Evolutionary conservation across 2,797 vertebrate genomes (phyloP).

Genomic region (Amblyraja radiata): DNA sequence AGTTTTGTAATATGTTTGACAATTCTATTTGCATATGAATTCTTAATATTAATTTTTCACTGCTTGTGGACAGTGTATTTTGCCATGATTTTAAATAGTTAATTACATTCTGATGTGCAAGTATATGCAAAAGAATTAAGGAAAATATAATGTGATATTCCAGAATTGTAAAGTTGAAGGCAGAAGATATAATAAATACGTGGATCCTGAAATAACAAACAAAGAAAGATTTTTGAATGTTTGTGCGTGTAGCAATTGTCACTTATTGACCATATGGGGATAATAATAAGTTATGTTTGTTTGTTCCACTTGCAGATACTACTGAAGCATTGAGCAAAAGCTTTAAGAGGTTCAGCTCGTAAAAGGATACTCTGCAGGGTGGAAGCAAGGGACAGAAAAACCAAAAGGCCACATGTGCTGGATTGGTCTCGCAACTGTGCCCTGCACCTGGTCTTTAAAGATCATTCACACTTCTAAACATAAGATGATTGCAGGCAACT

Average conservation of each 20-base stretch:
- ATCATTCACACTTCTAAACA: too few relatives aligned
- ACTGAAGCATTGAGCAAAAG: neutral
- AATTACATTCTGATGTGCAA: neutral
- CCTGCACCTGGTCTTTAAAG: neutral
- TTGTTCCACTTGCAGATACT: neutral
- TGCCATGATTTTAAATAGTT: neutral
- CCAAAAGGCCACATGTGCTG: neutral
- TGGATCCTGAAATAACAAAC: neutral
- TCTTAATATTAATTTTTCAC: neutral
- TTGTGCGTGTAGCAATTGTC: neutral
- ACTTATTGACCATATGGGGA: neutral
- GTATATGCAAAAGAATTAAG: neutral
- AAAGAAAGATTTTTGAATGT: neutral
- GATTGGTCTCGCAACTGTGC: neutral
- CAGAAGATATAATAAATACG: neutral
- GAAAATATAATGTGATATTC: neutral
- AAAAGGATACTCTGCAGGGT: neutral
- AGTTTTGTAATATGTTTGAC: neutral
- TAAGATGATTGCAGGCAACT: too few relatives aligned
- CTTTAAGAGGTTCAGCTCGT: neutral
- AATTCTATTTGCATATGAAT: neutral
- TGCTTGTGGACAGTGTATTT: neutral
- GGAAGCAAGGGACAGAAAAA: neutral
- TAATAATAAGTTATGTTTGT: neutral
- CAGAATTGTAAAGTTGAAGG: slow-evolving; percentile 2